Conservation (phyloP, 2,797 vertebrate species). For the Cetoscarus ocellatus region DNA sequence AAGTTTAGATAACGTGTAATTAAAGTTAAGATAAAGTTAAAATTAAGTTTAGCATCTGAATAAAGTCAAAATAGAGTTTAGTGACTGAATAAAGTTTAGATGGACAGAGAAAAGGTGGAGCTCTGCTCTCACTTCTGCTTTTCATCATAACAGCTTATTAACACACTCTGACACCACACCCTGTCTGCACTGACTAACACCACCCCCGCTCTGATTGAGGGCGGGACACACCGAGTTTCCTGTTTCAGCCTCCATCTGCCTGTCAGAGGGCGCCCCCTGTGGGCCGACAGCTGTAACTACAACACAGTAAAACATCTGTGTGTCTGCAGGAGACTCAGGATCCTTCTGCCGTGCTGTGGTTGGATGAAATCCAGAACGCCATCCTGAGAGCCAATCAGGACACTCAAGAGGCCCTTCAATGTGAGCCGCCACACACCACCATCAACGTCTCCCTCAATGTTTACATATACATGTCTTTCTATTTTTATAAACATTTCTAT, state of each 20-base stretch:
- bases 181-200: constrained; percentile 45
- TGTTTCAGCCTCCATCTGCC: neutral
- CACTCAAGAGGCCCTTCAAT: constrained; percentile 91
- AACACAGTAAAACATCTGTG: neutral
- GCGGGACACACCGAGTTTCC: constrained; percentile 19
- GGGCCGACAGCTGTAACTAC: constrained; percentile 37
- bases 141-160: neutral
- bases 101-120: too few species aligned
- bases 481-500: too few species aligned
- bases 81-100: too few species aligned
- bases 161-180: constrained; percentile 56
- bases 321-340: constrained; percentile 91
- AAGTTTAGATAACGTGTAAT: too few species aligned
- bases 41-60: too few species aligned
- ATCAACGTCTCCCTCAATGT: neutral
- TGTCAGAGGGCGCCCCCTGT: constrained; percentile 62
- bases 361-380: constrained; percentile 97
- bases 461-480: neutral
- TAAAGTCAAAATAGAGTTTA: too few species aligned
- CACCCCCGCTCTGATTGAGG: constrained; percentile 49
- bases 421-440: constrained; percentile 75
- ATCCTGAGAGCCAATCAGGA: constrained; percentile 92
- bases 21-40: too few species aligned
- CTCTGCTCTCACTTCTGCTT: too few species aligned
- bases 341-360: constrained; percentile 96